Percentiles rank a stretch among this genome's conserved stretches.
Evolutionary conservation across 2,113 vertebrate species (phyloP).

Genomic region (Butorides virescens): DNA sequence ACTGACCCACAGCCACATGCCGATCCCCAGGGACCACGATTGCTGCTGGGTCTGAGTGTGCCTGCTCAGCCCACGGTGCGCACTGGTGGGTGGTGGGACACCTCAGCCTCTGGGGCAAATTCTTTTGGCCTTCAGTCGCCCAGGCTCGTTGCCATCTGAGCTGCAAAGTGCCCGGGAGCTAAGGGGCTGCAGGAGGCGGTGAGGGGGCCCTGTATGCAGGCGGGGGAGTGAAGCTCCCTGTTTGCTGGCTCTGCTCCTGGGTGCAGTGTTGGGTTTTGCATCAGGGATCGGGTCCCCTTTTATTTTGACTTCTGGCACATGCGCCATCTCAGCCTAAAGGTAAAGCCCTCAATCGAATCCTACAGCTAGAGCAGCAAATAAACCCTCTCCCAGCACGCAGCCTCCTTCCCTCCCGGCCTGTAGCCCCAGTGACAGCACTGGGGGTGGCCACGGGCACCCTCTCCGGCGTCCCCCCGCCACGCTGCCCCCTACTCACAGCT

Average conservation of each 20-base stretch:
- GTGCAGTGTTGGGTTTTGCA: background rate
- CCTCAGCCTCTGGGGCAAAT: background rate
- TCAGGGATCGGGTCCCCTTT: background rate
- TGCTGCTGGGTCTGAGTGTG: background rate
- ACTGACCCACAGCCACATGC: background rate
- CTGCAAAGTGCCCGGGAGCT: fast-evolving
- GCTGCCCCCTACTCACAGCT: slow-evolving; percentile 83
- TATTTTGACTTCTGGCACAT: background rate
- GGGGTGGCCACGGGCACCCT: background rate
- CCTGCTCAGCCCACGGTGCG: background rate
- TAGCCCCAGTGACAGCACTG: background rate
- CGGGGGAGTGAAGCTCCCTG: background rate
- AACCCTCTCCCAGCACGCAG: background rate
- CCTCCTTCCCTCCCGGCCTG: background rate
- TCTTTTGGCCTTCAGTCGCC: fast-evolving
- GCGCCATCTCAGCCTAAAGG: background rate
- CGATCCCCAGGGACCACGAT: background rate
- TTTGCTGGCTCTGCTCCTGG: background rate
- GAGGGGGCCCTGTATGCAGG: background rate
- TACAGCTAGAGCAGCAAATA: background rate
- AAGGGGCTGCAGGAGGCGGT: background rate
- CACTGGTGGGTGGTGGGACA: fast-evolving
- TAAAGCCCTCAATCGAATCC: background rate
- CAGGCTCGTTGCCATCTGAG: background rate
- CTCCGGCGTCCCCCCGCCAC: background rate